phyloP scores from a whole-genome alignment of 2,797 vertebrate species.

The Acanthiza pusilla region DNA sequence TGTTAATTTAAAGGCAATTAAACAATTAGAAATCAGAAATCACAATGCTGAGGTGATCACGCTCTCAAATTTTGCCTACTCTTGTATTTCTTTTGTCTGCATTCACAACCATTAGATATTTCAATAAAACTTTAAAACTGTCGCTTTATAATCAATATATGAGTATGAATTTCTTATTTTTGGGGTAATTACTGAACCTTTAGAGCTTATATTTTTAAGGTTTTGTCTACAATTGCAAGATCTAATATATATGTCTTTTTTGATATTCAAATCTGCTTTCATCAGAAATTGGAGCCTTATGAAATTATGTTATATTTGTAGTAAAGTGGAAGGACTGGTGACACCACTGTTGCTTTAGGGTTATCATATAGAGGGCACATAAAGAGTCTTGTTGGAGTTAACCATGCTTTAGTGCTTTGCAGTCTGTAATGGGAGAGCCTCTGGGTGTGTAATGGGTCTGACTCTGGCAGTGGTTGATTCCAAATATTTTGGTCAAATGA shows the following conservation, averaged over 20 bases:
- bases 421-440: neutral
- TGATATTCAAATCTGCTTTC: neutral
- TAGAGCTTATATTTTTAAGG: neutral
- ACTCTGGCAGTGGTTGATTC: neutral
- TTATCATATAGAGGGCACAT: neutral
- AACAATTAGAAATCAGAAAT: neutral
- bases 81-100: neutral
- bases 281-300: neutral
- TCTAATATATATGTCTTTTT: neutral
- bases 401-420: neutral
- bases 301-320: neutral
- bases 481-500: neutral
- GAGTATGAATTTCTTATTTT: neutral
- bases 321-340: neutral
- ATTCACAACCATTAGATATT: neutral
- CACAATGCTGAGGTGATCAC: neutral
- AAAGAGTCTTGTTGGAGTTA: neutral
- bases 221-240: neutral
- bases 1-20: neutral
- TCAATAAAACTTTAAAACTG: neutral
- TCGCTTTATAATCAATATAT: neutral
- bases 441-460: rapidly evolving
- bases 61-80: neutral
- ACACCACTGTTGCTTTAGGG: neutral
- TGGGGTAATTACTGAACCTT: neutral